Percentiles rank a stretch among this genome's conserved stretches.
Conservation (phyloP, 2,113 vertebrate genomes). For the Zingel zingel region DNA sequence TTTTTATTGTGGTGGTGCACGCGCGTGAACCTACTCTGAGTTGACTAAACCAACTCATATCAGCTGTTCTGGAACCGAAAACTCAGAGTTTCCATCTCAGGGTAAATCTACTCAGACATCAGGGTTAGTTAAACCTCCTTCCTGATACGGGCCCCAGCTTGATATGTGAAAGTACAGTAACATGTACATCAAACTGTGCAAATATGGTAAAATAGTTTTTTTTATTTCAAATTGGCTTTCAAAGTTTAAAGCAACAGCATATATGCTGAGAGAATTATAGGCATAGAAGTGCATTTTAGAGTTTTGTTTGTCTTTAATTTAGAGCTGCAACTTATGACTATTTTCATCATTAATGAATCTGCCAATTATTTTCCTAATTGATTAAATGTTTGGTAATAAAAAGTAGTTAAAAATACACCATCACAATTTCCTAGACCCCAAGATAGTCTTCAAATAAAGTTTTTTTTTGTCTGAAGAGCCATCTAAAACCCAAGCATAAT, state of each 20-base stretch:
- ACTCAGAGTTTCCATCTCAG: too few relatives aligned
- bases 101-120: too few relatives aligned
- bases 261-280: neutral
- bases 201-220: neutral
- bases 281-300: neutral
- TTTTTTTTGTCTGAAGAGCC: neutral
- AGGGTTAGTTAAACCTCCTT: too few relatives aligned
- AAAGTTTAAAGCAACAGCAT: neutral
- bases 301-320: neutral
- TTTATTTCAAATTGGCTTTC: neutral
- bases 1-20: too few relatives aligned
- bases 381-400: neutral
- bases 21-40: too few relatives aligned
- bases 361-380: neutral
- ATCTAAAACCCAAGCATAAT: neutral
- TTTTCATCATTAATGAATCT: neutral
- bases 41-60: too few relatives aligned
- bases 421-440: neutral
- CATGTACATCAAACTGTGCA: neutral
- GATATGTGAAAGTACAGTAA: neutral
- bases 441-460: neutral
- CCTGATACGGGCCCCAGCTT: too few relatives aligned
- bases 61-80: too few relatives aligned
- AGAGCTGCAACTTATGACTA: neutral
- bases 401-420: neutral